Evolutionary conservation across 2,113 vertebrate species (phyloP), one percentile per base, ranked within the genome.

Genomic region (Xenotilapia longispinis): DNA sequence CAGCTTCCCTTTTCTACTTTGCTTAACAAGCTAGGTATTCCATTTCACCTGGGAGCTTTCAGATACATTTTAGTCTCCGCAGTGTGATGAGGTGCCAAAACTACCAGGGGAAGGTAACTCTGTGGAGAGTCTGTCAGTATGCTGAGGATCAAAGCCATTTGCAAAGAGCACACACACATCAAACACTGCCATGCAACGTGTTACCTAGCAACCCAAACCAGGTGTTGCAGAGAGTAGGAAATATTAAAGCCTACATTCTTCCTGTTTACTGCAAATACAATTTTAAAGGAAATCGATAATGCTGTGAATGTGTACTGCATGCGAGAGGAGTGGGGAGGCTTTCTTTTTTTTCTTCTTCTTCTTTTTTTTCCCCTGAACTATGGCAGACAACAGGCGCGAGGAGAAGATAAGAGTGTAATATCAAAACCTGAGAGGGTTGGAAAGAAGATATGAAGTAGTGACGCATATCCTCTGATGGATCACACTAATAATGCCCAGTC

Each of bases 171-270:
- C 88, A 91, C 90, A 93, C 93, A 93, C 93, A 95, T 95, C 95
- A 96, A 92, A 95, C 92, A 87, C 88, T 23, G 88, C 90, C 15
- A 65, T 84, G 91, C 92, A 89, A 94, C 79, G 93, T 90, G 96
- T 96, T 96, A 93, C 96, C 95, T 96, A 97, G 96, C 96, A 96
- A 97, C 96, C 79, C 89, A 89, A 94, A 95, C 95, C 95, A 96
- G 95, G 94, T 96, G 93, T 95, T 94, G 86, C 84, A 79, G 88
- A 85, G 90, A 70, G 85, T 60, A 84, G 93, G 92, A 93, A 89
- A 92, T 94, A 95, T 93, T 93, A 88, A 94, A 93, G 91, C 90
- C 84, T 78, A 78, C 91, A 86, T 94, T 92, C 89, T 92, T 92
- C 91, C 90, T 94, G 87, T 95, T 95, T 94, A 91, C 87, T 89